phyloP scores from a whole-genome alignment of 2,888 invertebrate genomes.

The Allolobophora icterica region DNA sequence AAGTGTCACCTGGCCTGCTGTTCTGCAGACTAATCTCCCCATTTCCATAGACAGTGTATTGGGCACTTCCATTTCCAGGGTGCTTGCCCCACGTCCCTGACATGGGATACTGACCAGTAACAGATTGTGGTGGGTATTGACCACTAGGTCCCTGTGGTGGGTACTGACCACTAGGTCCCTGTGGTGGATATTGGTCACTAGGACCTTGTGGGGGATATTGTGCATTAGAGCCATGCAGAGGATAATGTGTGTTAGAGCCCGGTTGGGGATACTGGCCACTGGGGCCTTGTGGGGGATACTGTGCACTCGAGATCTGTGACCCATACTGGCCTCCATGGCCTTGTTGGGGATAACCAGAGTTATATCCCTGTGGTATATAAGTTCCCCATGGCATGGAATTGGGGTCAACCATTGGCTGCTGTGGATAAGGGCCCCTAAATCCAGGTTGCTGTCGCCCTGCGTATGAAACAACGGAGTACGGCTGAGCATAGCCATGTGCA shows the following conservation, averaged over 20 bases:
- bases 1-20: background rate
- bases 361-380: conserved; percentile 9
- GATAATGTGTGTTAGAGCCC: background rate
- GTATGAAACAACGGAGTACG: background rate
- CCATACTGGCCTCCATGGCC: background rate
- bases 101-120: background rate
- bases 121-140: background rate
- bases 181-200: background rate
- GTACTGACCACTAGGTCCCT: no score
- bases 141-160: background rate
- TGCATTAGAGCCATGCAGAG: no score
- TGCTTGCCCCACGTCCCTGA: background rate
- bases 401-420: background rate
- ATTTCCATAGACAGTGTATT: background rate
- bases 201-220: background rate
- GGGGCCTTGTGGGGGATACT: background rate
- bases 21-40: background rate
- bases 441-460: conserved; percentile 5
- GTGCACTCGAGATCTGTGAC: background rate
- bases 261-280: background rate
- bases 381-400: background rate
- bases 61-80: background rate
- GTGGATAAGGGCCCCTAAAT: conserved; percentile 9
- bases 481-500: conserved; percentile 3
- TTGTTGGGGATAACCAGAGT: background rate